Evolutionary conservation across 2,797 vertebrate genomes (phyloP).

Genomic region (Huso huso): DNA sequence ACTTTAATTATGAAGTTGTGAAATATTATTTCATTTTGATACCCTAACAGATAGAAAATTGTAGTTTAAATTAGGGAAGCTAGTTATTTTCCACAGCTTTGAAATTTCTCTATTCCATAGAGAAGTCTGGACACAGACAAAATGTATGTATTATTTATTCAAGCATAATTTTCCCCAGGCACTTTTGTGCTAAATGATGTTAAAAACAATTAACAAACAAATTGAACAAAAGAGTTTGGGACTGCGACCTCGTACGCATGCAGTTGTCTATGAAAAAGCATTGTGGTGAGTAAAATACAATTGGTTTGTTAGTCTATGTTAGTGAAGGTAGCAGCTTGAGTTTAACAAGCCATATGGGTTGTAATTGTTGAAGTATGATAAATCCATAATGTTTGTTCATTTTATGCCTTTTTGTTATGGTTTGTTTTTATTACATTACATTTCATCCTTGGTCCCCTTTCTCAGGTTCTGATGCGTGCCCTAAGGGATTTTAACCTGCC

Average conservation of each 20-base stretch:
- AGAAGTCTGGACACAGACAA: too few relatives aligned
- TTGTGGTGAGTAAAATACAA: slow-evolving; percentile 4
- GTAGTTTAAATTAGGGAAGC: too few relatives aligned
- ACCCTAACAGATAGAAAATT: too few relatives aligned
- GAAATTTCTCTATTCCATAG: too few relatives aligned
- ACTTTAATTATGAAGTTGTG: too few relatives aligned
- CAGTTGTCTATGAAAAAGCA: not conserved
- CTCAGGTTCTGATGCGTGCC: slow-evolving; percentile 30
- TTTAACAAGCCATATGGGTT: slow-evolving; percentile 98
- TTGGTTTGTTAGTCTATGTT: slow-evolving; percentile 40
- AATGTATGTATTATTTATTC: too few relatives aligned
- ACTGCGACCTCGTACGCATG: not conserved
- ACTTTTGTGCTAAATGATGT: too few relatives aligned
- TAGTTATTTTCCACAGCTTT: too few relatives aligned
- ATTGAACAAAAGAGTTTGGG: too few relatives aligned
- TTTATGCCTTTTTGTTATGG: slow-evolving; percentile 90
- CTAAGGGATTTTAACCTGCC: slow-evolving; percentile 78
- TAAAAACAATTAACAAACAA: too few relatives aligned
- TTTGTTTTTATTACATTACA: slow-evolving; percentile 82
- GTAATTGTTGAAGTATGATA: slow-evolving; percentile 88
- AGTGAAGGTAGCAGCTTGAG: slow-evolving; percentile 82
- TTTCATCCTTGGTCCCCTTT: slow-evolving; percentile 49
- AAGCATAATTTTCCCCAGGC: too few relatives aligned
- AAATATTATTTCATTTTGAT: too few relatives aligned
- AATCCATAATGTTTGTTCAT: slow-evolving; percentile 91